A percentile compares a stretch with the other conserved stretches of the same genome.
phyloP scores from a whole-genome alignment of 2,113 vertebrate genomes.

The Vireo altiloquus region DNA sequence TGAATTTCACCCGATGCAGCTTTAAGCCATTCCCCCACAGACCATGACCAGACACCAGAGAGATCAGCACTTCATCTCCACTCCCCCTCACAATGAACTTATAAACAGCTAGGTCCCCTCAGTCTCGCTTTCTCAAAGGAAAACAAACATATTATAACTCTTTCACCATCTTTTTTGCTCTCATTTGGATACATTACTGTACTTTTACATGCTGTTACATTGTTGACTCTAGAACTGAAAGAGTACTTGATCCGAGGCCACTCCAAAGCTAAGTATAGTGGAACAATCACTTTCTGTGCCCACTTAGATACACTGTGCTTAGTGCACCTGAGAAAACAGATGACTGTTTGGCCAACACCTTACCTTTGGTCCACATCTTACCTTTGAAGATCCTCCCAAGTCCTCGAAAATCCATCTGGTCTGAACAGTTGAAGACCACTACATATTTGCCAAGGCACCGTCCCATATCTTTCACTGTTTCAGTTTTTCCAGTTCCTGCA shows the following conservation, averaged over 20 bases:
- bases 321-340: background rate
- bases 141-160: background rate
- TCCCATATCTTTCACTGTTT: constrained; percentile 96
- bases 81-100: background rate
- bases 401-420: constrained; percentile 98
- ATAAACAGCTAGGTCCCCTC: background rate
- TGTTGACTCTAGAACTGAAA: background rate
- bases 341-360: background rate
- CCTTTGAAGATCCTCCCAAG: constrained; percentile 98
- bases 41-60: background rate
- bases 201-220: background rate
- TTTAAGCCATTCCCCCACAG: background rate
- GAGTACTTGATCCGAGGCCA: background rate
- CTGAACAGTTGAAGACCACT: constrained; percentile 97
- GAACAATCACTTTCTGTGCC: background rate
- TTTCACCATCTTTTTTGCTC: background rate
- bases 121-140: background rate
- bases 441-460: constrained; percentile 95
- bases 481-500: constrained; percentile 96
- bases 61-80: background rate
- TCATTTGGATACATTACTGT: background rate
- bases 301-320: background rate
- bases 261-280: background rate
- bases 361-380: constrained; percentile 2
- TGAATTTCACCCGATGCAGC: background rate